Evolutionary conservation across 2,888 invertebrate genomes (phyloP), one percentile per base, ranked within the genome.

Genomic region (Sinopyrophorus schimmeli): DNA sequence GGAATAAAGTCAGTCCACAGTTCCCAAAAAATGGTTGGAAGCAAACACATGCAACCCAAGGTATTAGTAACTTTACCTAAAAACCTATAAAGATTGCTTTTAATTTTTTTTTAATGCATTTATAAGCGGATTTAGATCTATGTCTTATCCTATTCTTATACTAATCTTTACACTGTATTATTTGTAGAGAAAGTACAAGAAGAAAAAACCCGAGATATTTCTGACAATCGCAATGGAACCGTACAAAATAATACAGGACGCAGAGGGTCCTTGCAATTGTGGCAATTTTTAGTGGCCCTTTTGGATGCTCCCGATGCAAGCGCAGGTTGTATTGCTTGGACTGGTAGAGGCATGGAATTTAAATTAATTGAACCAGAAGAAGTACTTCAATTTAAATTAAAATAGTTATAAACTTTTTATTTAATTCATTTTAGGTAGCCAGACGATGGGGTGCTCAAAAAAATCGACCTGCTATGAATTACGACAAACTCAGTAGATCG

Each of bases 401-500:
- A n/a, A n/a, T n/a, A n/a, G n/a, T n/a, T n/a, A n/a, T n/a, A n/a
- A n/a, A 9, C n/a, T 12, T 3, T 18, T 24, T 23, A 7, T 17
- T 30, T 7, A 21, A 31, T 4, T 16, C 17, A 32, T 63, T 69
- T 11, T 71, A 91, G 91, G 95, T 95, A 54, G 96, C 95, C 1
- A 79, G 95, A 9, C 80, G 94, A 14, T 96, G 96, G 96, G 96
- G 96, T 1, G 85, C 94, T 3, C 95, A 95, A 74, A 96, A 96
- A 76, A 96, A 96, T 76, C 79, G 95, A 0, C 95, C 95, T 0
- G 95, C 95, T 0, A 96, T 96, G 96, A 96, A 96, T 76, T 96
- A 96, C 69, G 96, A 96, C 74, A 96, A 96, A 72, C 76, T 96
- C 32, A 94, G 94, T 23, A 80, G 96, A 4, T 95, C 95, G 0